phyloP scores from a whole-genome alignment of 2,797 vertebrate genomes.

The Alauda arvensis region DNA sequence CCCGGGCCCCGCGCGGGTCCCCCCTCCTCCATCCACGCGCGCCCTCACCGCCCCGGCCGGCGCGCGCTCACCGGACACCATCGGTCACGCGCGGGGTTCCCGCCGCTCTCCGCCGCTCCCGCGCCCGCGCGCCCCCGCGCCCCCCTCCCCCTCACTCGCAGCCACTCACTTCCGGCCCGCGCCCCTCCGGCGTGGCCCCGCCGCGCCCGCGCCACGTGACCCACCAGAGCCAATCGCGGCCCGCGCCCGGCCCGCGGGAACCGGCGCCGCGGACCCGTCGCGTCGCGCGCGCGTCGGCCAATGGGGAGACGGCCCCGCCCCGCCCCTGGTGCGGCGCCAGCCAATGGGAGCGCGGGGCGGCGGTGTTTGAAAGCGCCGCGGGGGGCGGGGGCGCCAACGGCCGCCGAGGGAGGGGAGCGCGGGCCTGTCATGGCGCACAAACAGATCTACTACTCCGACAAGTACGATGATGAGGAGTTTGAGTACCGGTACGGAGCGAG shows the following conservation, averaged over 20 bases:
- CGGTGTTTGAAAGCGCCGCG: background rate
- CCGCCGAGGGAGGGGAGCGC: background rate
- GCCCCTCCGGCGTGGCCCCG: background rate
- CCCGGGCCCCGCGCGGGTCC: too few species aligned
- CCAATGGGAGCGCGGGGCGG: background rate
- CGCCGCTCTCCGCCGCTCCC: background rate
- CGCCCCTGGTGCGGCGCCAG: accelerated
- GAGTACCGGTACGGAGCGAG: background rate
- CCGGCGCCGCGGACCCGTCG: background rate
- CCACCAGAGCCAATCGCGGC: background rate
- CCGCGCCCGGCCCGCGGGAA: background rate
- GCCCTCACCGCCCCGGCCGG: background rate
- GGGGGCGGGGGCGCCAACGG: background rate
- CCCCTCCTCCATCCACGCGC: background rate
- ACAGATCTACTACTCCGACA: slow-evolving; percentile 18
- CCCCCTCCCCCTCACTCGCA: background rate
- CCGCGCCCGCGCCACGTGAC: background rate
- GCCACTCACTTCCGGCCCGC: background rate
- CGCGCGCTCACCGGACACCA: background rate
- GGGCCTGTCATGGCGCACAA: background rate
- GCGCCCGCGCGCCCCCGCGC: background rate
- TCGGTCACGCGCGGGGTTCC: background rate
- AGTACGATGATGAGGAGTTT: slow-evolving; percentile 13
- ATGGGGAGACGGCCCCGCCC: background rate
- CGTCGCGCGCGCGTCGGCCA: background rate